Evolutionary conservation across 2,888 invertebrate species (phyloP), one percentile per base, ranked within the genome.

Genomic region (Mystacides longicornis): DNA sequence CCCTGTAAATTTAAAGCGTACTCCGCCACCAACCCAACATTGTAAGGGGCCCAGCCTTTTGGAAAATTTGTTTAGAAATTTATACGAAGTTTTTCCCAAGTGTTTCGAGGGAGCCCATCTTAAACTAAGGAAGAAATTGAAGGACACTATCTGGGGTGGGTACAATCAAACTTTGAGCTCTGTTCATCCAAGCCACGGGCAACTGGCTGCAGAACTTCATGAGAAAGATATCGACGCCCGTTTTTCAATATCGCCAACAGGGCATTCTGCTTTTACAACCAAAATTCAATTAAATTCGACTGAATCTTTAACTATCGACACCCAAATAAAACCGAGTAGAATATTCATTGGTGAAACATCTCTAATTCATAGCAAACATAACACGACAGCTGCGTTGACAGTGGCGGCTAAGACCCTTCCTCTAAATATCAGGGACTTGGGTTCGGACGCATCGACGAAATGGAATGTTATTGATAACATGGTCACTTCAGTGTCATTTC

Each of bases 141-240:
- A 54, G 3, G 67, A 62, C 54, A 74, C 74, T 62, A 74, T 75
- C 73, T 65, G 74, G 19, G 59, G 75, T 42, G 76, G 76, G 0
- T 76, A 75, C 62, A 69, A 71, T 1, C 60, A 76, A 56, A 67
- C 73, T 1, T 75, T 76, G 56, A 77, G 77, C 64, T 74, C 77
- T 0, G 75, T 77, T 3, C 72, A 75, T 4, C 77, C 77, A 1
- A 75, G 77, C 9, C 76, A 77, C 1, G 76, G 77, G 59, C 75
- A 72, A 62, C 55, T 75, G 16, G 61, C 74, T 43, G 54, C 75
- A 46, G 75, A 75, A 0, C 75, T 75, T 59, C 66, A 66, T 21
- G 71, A 73, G 60, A 73, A 70, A 53, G 63, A 62, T 5, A 74
- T 69, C 37, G 66, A 69, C 0, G 60, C 66, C 9, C 65, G 67